Percentiles rank a stretch among this genome's conserved stretches.
phyloP scores from a whole-genome alignment of 92 coral and sea anemone genomes.

The Nematostella vectensis region DNA sequence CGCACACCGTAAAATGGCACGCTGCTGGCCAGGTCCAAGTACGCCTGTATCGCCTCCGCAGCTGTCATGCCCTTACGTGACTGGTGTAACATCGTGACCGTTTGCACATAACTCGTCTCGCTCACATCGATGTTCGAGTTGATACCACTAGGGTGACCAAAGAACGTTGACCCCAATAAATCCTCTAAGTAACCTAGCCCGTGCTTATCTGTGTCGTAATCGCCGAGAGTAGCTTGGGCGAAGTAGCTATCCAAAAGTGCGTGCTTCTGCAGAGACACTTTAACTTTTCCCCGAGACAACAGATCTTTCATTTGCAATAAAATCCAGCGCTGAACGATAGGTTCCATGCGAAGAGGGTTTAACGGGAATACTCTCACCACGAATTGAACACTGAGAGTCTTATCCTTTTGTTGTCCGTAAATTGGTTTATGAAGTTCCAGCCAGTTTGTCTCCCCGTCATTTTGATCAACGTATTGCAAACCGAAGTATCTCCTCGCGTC shows the following conservation, averaged over 20 bases:
- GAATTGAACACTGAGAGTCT: conserved; percentile 51
- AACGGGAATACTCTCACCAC: conserved; percentile 77
- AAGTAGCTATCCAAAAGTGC: conserved; percentile 81
- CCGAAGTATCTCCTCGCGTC: conserved; percentile 65
- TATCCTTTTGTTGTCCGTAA: conserved; percentile 17
- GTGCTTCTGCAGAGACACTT: conserved; percentile 49
- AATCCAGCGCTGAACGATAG: conserved; percentile 28
- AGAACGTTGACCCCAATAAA: conserved; percentile 61
- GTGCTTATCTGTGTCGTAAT: conserved; percentile 48
- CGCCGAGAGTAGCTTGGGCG: conserved; percentile 85
- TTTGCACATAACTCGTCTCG: conserved; percentile 56
- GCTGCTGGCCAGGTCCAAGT: conserved; percentile 51
- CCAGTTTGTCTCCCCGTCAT: conserved; percentile 88
- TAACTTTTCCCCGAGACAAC: conserved; percentile 63
- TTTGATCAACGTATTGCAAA: conserved; percentile 59
- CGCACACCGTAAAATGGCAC: conserved; percentile 49
- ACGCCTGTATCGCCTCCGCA: conserved; percentile 64
- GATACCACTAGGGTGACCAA: conserved; percentile 71
- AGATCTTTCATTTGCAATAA: conserved; percentile 62
- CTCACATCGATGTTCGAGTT: conserved; percentile 67
- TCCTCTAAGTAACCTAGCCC: conserved; percentile 79
- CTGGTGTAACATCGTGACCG: conserved; percentile 67
- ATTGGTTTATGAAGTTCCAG: conserved; percentile 51
- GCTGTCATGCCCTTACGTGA: conserved; percentile 71
- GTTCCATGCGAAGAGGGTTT: conserved; percentile 45